These are phyloP conservation scores for Hanleya hanleyi DNA, from an alignment of 2,888 invertebrate genomes.

Conservation along the genomic window DNA sequence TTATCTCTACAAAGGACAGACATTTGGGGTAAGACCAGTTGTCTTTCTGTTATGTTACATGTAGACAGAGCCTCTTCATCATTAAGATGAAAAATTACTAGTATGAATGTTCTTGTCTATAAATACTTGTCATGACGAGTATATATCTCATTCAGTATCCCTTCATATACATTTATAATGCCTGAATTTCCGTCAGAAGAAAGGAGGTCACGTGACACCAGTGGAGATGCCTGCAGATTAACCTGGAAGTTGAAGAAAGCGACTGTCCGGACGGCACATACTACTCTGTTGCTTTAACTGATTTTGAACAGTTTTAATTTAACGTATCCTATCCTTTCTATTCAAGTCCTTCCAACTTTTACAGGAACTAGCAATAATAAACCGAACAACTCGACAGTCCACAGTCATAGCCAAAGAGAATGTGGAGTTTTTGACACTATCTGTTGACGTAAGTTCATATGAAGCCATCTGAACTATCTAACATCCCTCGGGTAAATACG, in stretches of 20 bases:
- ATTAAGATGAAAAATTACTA: no score
- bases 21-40: constrained; percentile 56
- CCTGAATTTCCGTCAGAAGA: no score
- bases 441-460: constrained; percentile 47
- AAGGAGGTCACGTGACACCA: no score
- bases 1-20: constrained; percentile 57
- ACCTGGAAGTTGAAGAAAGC: no score
- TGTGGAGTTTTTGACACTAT: constrained; percentile 61
- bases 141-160: no score
- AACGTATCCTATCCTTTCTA: not conserved
- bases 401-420: constrained; percentile 62
- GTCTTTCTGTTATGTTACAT: not conserved
- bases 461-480: no score
- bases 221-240: no score
- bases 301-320: not conserved
- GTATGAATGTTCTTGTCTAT: no score
- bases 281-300: not conserved
- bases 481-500: no score
- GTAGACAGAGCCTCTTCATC: not conserved
- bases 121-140: no score
- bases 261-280: no score
- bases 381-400: constrained; percentile 52
- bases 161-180: no score
- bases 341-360: not conserved
- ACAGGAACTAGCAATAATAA: constrained; percentile 64